Evolutionary conservation across 2,113 vertebrate species (phyloP), one percentile per base, ranked within the genome.

Genomic region (Pollachius pollachius): DNA sequence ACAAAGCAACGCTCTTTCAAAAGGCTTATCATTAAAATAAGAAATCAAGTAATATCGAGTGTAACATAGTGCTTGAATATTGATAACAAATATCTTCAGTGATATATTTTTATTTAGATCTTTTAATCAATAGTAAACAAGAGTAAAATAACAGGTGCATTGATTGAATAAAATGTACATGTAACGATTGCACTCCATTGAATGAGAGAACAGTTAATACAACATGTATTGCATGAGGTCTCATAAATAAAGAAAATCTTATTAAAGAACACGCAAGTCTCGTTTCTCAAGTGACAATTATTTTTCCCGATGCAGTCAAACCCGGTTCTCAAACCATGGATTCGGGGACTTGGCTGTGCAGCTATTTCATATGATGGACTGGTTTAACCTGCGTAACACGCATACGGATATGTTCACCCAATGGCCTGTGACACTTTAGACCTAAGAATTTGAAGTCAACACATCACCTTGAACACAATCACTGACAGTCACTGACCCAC

Each of bases 171-270:
- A 73, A 41, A 72, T 72, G 68, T 12, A 60, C n/a, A 37, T 85
- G 68, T 79, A 69, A 77, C 80, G 75, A 87, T 82, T 62, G 62
- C 85, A 86, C 85, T 89, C 80, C 84, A 79, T 23, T 73, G 27
- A 41, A 41, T 71, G 67, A 30, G 37, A 83, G 73, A 62, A 69
- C 2, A 34, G 5, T 74, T 75, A 52, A 79, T 72, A 69, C 62
- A 75, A 59, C 59, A 77, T 83, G 67, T 82, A 62, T 59, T 80
- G 77, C 76, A 79, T 80, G 69, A 72, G 34, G 61, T 81, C 19
- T 82, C 66, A 73, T 77, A 61, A 87, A 85, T 90, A 91, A 92
- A 90, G 62, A 69, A 79, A 81, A 74, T 12, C 12, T 70, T 83
- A 23, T 34, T 27, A 15, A 48, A 48, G 30, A 48, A 48, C 41